Base-by-base conservation (phyloP, 2,888 invertebrate genomes). In the Phyllotreta cruciferae region DNA sequence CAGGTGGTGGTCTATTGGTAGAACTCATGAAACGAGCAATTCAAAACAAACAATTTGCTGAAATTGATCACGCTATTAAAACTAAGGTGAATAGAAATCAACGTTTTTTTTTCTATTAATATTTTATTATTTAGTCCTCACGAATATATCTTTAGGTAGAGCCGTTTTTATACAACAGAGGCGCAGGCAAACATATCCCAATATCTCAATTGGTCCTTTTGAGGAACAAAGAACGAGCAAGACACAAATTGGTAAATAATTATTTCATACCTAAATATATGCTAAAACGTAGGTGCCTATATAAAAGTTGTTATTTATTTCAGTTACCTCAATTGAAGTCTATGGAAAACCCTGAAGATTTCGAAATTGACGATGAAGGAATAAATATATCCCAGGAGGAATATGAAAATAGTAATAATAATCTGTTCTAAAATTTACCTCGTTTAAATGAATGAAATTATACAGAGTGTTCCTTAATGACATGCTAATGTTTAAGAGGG, bases 131-230 rank as follows among this genome's bases (percentile, higher is more conserved):
- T 41, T 49, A 24, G 24, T 24, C 24, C 24, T 24, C 2, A 24
- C 4, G 24, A 24, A 24, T 60, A 10, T 8, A 56, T 52, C 65
- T 67, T 49, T 65, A 81, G 80, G 93, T 96, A 9, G 92, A 93
- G 73, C 94, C 94, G 0, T 96, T 94, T 80, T 82, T 98, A 14
- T 98, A 98, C 81, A 96, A 97, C 79, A 92, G 90, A 77, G 98
- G 98, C 2, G 88, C 89, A 73, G 98, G 98, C 0, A 90, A 92
- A 62, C 91, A 94, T 81, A 90, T 98, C 73, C 94, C 96, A 0
- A 90, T 97, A 71, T 90, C 93, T 0, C 93, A 95, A 76, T 82
- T 98, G 60, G 95, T 98, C 2, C 84, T 96, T 58, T 82, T 92
- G 57, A 84, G 97, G 69, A 96, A 96, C 79, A 92, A 92, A 77